Evolutionary conservation across 23 tunicate species (phyloP), one percentile per base, ranked within the genome.

Genomic region (Botrylloides violaceus): DNA sequence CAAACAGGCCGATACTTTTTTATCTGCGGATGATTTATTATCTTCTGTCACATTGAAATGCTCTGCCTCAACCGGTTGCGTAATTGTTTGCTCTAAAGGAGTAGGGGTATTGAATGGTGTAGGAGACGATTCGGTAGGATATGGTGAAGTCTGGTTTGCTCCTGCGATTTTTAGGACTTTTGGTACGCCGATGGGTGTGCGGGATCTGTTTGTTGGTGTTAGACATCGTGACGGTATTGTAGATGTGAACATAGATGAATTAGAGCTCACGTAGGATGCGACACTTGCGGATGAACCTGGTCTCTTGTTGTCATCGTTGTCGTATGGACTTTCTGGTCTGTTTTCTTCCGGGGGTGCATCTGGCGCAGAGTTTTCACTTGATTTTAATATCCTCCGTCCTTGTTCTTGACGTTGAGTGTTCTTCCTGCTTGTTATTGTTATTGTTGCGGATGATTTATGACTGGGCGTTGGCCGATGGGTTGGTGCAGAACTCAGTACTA

Each of bases 1-100:
- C 60, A 87, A 30, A 48, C 95, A 87, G 2, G 95, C 95, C 4
- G 95, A 84, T n/a, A 87, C 71, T 58, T 87, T 87, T 3, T 82
- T 80, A 26, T 33, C 70, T 4, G 32, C 12, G 3, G 70, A 34
- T 3, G 70, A 33, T 12, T 63, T 26, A 3, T 63, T 34, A 15
- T 15, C 15, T 15, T 9, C 15, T n/a, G n/a, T n/a, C n/a, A n/a
- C n/a, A n/a, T n/a, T n/a, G n/a, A n/a, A n/a, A n/a, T n/a, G n/a
- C n/a, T n/a, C n/a, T n/a, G n/a, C n/a, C n/a, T n/a, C n/a, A n/a
- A n/a, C n/a, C 15, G 53, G 53, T 43, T 9, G 15, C 15, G 53
- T 43, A 43, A 43, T 15, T 7, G 12, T 43, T 43, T 7, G 53
- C 15, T 43, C 53, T 43, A 43, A 43, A 9, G 53, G 53, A 43